phyloP scores from a whole-genome alignment of 2,113 vertebrate genomes.

The Pteronura brasiliensis region DNA sequence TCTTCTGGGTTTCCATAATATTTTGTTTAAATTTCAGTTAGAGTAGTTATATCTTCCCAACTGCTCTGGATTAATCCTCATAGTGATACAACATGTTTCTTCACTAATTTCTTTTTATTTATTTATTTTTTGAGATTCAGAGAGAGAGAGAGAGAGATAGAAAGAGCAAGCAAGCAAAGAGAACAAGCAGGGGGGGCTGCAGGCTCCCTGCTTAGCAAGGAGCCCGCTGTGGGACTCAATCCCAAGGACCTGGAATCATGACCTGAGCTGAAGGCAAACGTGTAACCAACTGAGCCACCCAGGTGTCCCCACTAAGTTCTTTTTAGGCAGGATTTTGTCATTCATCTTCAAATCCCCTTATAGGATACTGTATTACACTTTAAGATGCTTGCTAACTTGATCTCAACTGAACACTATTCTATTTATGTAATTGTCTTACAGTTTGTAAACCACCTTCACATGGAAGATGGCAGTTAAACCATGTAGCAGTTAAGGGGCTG shows the following conservation, averaged over 20 bases:
- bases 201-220: no score
- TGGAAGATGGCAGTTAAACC: background rate
- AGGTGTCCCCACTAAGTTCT: background rate
- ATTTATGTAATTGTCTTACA: background rate
- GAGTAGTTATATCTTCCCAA: background rate
- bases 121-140: background rate
- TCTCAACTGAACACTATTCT: background rate
- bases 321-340: background rate
- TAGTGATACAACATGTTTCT: background rate
- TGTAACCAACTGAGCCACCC: no score
- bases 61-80: background rate
- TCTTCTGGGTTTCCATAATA: background rate
- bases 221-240: no score
- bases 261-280: no score
- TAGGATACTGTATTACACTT: background rate
- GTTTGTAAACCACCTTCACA: background rate
- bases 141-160: no score
- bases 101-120: background rate
- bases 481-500: fast-evolving
- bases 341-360: background rate
- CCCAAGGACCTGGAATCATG: no score
- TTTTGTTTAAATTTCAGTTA: background rate
- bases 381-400: background rate
- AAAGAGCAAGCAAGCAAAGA: no score
- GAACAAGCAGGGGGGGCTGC: no score